Base-by-base conservation (phyloP, 2,888 invertebrate species). In the Aleiodes testaceus region DNA sequence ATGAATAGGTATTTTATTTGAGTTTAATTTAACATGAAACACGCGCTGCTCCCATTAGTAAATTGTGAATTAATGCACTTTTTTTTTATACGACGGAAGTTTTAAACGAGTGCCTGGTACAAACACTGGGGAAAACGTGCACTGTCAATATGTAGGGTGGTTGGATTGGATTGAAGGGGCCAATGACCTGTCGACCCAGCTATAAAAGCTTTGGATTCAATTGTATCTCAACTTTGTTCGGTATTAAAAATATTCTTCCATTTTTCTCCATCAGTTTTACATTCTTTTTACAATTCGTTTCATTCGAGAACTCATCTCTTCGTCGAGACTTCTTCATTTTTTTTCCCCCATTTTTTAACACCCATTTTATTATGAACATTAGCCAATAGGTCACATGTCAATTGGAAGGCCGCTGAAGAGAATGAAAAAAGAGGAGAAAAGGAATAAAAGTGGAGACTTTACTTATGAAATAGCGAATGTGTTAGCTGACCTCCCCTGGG, bases 161-260 rank as follows among this genome's bases (percentile, higher is more conserved):
- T 45, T 53, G 36, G 36, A 36, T 36, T 36, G 36, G 66, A 63
- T 72, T 47, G 52, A n/a, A 18, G 18, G 77, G 84, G 84, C 72
- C 86, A 82, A 83, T 81, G 86, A 86, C 80, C 87, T 84, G 75
- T 86, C 36, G 86, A 87, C 86, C 87, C 81, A 85, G 81, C 82
- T 78, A 64, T n/a, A 78, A 77, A 74, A 75, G 76, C 77, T 73
- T 80, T 74, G 67, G 73, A 76, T 79, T 81, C 81, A 81, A 79
- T 78, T 36, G 36, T 71, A 69, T 72, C 70, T 59, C 52, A 69
- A 12, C 68, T 70, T 59, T 18, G 49, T 59, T 72, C 74, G 59
- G 66, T 74, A 72, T 81, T 80, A 16, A 81, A 81, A 80, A 11
- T 16, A 16, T 11, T 16, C 14, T 12, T 20, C 20, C 18, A 16